Conservation (phyloP, 2,888 invertebrate species). For the Nomada ruficornis region DNA sequence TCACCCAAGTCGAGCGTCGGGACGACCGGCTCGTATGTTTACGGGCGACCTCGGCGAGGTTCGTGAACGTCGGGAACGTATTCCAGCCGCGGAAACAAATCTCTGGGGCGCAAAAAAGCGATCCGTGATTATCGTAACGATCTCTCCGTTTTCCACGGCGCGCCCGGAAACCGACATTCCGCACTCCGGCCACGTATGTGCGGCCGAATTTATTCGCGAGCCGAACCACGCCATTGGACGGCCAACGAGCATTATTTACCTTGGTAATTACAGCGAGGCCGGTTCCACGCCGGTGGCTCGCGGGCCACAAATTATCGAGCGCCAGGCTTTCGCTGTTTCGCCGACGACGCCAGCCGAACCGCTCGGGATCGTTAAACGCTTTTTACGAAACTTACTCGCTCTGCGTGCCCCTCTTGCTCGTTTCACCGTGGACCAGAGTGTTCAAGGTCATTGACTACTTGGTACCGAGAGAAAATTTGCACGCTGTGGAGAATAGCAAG, state of each 20-base stretch:
- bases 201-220: slow-evolving; percentile 75
- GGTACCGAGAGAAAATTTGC: slow-evolving; percentile 23
- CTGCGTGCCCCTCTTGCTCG: not conserved
- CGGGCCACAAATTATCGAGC: slow-evolving; percentile 75
- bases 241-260: slow-evolving; percentile 77
- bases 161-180: slow-evolving; percentile 62
- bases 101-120: slow-evolving; percentile 31
- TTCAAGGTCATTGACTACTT: slow-evolving; percentile 38
- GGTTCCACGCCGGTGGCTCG: slow-evolving; percentile 72
- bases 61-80: slow-evolving; percentile 17
- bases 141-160: slow-evolving; percentile 46
- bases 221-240: slow-evolving; percentile 75
- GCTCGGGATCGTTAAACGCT: slow-evolving; percentile 67
- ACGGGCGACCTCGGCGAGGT: not conserved
- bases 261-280: slow-evolving; percentile 78
- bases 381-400: slow-evolving; percentile 45
- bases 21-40: slow-evolving; percentile 5
- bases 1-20: not conserved
- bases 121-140: slow-evolving; percentile 65
- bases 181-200: slow-evolving; percentile 74
- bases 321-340: slow-evolving; percentile 68
- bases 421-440: not conserved
- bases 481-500: not conserved
- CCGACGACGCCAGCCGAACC: slow-evolving; percentile 63
- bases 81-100: slow-evolving; percentile 50